Base-by-base conservation (phyloP, 1,140 invertebrate genomes). In the Phymorhynchus buccinoides region DNA sequence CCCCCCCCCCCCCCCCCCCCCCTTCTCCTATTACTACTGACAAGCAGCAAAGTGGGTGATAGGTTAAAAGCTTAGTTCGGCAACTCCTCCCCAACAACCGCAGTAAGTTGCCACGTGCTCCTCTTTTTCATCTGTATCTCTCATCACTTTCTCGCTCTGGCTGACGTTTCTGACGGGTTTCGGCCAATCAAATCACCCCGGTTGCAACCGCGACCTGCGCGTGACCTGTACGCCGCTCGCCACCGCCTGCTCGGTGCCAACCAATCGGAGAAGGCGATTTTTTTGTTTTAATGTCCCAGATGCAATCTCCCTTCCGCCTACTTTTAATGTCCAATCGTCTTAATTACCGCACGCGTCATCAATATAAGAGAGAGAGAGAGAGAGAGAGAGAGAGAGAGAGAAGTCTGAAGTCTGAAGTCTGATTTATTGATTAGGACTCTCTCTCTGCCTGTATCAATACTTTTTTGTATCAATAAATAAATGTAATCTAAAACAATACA, bases 281-380 rank as follows among this genome's bases (percentile, higher is more conserved):
- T n/a, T n/a, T n/a, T n/a, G n/a, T n/a, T 79, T 79, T 79, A 79
- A 56, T 79, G 77, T 79, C 42, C n/a, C 41, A 3, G 37, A 52
- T 42, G 27, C 77, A 79, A 79, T 79, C 77, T 32, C 27, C 6
- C 27, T n/a, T n/a, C n/a, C 0, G 27, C 18, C 30, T 4, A 3
- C 42, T 44, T 52, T 79, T 79, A 79, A 79, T 79, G 77, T 79
- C 42, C 52, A 79, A 79, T 79, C 77, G 52, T 35, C 77, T 79
- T 79, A 79, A 79, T 79, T 79, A 79, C 77, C n/a, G 77, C 77
- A 79, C 77, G 77, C 77, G 77, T 14, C 3, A 7, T 41, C 41
- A 12, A n/a, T 56, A 48, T 32, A 56, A 44, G 30, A 52, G 42
- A 14, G 77, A 35, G n/a, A n/a, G n/a, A n/a, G n/a, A n/a, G n/a